Evolutionary conservation across 1,140 invertebrate genomes (phyloP), one percentile per base, ranked within the genome.

Genomic region (Cydia strobilella): DNA sequence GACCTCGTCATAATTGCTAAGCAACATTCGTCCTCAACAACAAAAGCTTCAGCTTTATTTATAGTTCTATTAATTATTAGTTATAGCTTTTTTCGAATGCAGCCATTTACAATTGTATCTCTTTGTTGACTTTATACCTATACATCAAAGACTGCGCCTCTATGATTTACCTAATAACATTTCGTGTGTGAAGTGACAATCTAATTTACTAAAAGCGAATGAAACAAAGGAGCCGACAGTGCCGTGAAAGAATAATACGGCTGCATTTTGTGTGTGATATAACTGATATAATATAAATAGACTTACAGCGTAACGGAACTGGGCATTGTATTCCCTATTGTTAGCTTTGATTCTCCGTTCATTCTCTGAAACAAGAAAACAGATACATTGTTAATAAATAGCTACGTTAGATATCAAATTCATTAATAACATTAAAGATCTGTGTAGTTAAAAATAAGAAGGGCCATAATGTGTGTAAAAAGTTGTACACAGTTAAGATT

Each of bases 221-320:
- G 54, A 59, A 59, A 59, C 54, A 59, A 20, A 59, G 54, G 54
- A 59, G 20, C 54, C 54, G 54, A 10, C 54, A 23, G 54, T 23
- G 18, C 54, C 20, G 9, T 9, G 18, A 59, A 59, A 59, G 5
- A 59, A 59, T 59, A 4, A 4, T 54, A 54, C 4, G 51, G 20
- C 54, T 59, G 54, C 54, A 59, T n/a, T 59, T 59, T 3, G 54
- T 59, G 54, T 59, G 54, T 51, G 48, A 59, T 59, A 59, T 59
- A 59, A 59, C 42, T 51, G 48, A 59, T 59, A 59, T 59, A 59
- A 59, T 69, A 35, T 76, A 66, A 75, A 74, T 54, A 76, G 84
- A 96, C 97, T 98, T 96, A 99, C 98, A 84, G 99, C 98, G 95
- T 99, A 99, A 93, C 97, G 96, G 94, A 99, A 99, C 93, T 98